Base-by-base conservation (phyloP, 2,113 vertebrate species). In the Anas platyrhynchos region DNA sequence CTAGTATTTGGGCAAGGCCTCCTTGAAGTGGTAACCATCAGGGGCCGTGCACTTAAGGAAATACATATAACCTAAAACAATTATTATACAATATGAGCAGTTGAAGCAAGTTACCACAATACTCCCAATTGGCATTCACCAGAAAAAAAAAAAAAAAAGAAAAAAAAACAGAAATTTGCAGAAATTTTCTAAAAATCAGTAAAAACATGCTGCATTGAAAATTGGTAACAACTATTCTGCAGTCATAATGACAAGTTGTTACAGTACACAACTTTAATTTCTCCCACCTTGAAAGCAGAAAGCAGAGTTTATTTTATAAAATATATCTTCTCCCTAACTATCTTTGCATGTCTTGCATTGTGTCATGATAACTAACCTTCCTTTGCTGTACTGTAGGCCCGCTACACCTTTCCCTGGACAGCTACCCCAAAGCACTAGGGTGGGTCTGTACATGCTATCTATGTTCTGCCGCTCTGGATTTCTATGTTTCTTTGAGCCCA, bases 31-130 rank as follows among this genome's bases (percentile, higher is more conserved):
- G 18, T 91, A 22, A 22, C 27, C 65, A 67, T 2, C 44, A 17
- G 66, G 56, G 43, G 66, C 66, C 23, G 20, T 0, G 4, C 44
- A 67, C 55, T 0, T 0, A 46, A 73, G 68, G 26, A 83, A 91
- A 61, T n/a, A 54, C 23, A 16, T 27, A 23, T 7, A 82, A 80
- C 32, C 38, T 34, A 52, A 62, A 92, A 3, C 46, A 88, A 58
- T 62, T 41, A 48, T 29, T 69, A 82, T 4, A 52, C 17, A 78
- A 7, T 26, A 62, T 1, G 0, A 87, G 38, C 41, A 41, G 12
- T 41, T 41, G 41, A 41, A 41, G 41, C 41, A 41, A 41, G 41
- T 26, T 73, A 76, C 72, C 94, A 62, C 32, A 72, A 43, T n/a
- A 77, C 43, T 74, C 56, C 72, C 26, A 18, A 32, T 5, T 16